A percentile compares a stretch with the other conserved stretches of the same genome.
phyloP scores from a whole-genome alignment of 2,888 invertebrate species.

The Lysandra coridon region DNA sequence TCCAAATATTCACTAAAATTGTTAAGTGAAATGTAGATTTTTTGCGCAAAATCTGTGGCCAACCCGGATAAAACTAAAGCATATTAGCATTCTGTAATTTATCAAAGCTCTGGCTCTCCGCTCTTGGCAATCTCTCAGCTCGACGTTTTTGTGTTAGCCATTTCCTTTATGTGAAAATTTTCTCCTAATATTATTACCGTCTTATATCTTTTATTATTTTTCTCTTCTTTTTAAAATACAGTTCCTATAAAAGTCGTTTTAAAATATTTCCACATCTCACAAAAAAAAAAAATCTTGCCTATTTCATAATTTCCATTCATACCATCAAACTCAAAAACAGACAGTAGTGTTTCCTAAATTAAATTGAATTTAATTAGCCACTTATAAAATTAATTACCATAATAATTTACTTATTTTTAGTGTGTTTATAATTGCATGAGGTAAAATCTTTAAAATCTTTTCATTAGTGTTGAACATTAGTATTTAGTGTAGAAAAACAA shows the following conservation, averaged over 20 bases:
- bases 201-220: neutral
- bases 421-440: neutral
- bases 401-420: neutral
- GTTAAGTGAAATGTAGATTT: neutral
- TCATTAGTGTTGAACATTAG: neutral
- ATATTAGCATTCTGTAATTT: conserved; percentile 16
- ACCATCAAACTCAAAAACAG: neutral
- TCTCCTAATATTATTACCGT: neutral
- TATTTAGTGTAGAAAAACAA: neutral
- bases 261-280: too few relatives aligned
- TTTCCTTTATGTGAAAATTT: neutral
- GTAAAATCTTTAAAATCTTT: neutral
- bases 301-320: neutral
- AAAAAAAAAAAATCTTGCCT: neutral
- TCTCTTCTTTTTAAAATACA: neutral
- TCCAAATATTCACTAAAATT: neutral
- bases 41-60: neutral
- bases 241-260: too few relatives aligned
- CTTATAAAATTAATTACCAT: neutral
- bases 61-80: neutral
- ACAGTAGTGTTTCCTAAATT: neutral
- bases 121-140: neutral
- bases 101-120: neutral
- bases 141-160: neutral
- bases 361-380: neutral